These are phyloP conservation scores for Odocoileus hemionus DNA, from an alignment of 2,113 vertebrate genomes.

Conservation along the genomic window DNA sequence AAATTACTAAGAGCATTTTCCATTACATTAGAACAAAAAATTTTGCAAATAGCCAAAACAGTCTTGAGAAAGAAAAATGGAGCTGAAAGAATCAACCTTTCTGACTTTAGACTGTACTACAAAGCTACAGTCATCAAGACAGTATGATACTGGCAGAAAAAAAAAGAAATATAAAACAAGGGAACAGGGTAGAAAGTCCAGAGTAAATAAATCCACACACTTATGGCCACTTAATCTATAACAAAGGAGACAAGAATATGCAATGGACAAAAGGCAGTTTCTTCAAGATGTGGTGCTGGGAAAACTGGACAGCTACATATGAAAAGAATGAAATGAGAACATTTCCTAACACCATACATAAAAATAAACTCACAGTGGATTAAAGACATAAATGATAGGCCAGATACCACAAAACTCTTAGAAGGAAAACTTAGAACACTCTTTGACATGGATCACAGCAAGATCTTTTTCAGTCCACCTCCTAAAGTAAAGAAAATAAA, in stretches of 20 bases:
- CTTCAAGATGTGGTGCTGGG: background rate
- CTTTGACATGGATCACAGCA: background rate
- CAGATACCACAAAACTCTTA: background rate
- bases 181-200: background rate
- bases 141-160: background rate
- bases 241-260: background rate
- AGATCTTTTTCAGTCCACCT: background rate
- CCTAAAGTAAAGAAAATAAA: background rate
- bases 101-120: background rate
- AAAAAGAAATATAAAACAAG: background rate
- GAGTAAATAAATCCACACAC: background rate
- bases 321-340: background rate
- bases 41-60: background rate
- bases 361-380: background rate
- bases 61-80: background rate
- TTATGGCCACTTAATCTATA: background rate
- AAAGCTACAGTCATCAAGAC: background rate
- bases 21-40: background rate
- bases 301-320: background rate
- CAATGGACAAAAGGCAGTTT: background rate
- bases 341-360: background rate
- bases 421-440: background rate
- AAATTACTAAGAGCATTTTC: background rate
- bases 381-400: background rate
- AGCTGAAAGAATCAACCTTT: background rate